Evolutionary conservation across 2,797 vertebrate species (phyloP), one percentile per base, ranked within the genome.

Genomic region (Bothrops alternatus): DNA sequence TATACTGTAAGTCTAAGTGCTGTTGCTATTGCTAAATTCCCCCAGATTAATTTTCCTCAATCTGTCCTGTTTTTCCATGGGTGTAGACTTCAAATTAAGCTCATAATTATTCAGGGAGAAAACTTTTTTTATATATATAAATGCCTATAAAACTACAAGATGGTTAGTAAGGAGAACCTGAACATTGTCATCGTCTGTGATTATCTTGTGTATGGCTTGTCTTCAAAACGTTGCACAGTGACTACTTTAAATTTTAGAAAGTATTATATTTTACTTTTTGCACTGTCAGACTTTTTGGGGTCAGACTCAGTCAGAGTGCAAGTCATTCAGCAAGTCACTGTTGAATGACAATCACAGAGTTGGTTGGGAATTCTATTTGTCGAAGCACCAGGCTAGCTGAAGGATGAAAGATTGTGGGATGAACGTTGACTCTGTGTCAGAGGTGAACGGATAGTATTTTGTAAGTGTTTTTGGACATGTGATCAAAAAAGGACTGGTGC

Each of bases 81-180:
- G 73, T 4, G 10, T 25, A 82, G 37, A 25, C 20, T 82, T 82
- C 73, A 47, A 4, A 1, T 82, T 82, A 42, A 47, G 12, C 73
- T 37, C 20, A 82, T 25, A 8, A 82, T 47, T 82, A 93, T 88
- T 95, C 5, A 73, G 2, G 92, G 87, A 92, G 86, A 86, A 92
- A 94, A 25, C 26, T n/a, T n/a, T 86, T 18, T 69, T 55, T 69
- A n/a, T 47, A 58, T 90, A 86, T 82, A 63, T 65, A 32, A 88
- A 94, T 91, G 96, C 89, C 56, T 96, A 82, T 95, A 96, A 95
- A 93, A 96, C 94, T 93, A 95, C 58, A 93, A 93, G 90, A 96
- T 88, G 93, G 20, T 96, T 93, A 89, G 55, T 94, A 82, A 87
- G 63, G 93, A 87, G 88, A 50, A 32, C 20, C 73, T 82, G 73